Conservation (phyloP, 2,888 invertebrate genomes). For the Autographa pulchrina region DNA sequence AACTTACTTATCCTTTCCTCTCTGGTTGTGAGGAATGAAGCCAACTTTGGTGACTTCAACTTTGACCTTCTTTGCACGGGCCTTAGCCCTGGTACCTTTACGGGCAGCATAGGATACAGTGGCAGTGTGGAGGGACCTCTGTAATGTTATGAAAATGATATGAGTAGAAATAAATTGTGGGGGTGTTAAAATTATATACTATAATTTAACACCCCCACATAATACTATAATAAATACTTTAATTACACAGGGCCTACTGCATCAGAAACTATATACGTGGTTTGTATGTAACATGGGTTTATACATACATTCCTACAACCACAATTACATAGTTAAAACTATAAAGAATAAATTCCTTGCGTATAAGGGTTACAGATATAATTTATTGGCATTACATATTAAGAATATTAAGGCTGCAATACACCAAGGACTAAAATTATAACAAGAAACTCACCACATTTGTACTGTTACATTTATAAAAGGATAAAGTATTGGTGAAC, state of each 20-base stretch:
- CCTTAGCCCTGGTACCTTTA: conserved; percentile 94
- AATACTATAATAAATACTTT: too few relatives aligned
- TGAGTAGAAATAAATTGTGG: too few relatives aligned
- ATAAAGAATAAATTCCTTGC: too few relatives aligned
- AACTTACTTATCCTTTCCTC: conserved; percentile 82
- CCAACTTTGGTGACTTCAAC: conserved; percentile 93
- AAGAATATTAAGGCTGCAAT: background rate
- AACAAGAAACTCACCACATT: conserved; percentile 72
- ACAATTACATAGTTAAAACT: too few relatives aligned
- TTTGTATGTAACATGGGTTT: too few relatives aligned
- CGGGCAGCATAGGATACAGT: conserved; percentile 93
- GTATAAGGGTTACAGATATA: too few relatives aligned
- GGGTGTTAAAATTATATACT: too few relatives aligned
- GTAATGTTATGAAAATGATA: conserved; percentile 49
- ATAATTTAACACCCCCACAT: too few relatives aligned
- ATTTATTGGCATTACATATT: too few relatives aligned
- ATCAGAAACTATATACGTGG: too few relatives aligned
- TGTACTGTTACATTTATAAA: conserved; percentile 71
- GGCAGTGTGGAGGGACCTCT: conserved; percentile 89
- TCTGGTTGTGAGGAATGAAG: conserved; percentile 92
- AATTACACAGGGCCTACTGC: too few relatives aligned
- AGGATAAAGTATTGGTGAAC: conserved; percentile 69
- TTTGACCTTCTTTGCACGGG: conserved; percentile 93
- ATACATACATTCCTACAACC: too few relatives aligned
- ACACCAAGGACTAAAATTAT: background rate